phyloP scores from a whole-genome alignment of 2,888 invertebrate species.

The Tribolium freemani region DNA sequence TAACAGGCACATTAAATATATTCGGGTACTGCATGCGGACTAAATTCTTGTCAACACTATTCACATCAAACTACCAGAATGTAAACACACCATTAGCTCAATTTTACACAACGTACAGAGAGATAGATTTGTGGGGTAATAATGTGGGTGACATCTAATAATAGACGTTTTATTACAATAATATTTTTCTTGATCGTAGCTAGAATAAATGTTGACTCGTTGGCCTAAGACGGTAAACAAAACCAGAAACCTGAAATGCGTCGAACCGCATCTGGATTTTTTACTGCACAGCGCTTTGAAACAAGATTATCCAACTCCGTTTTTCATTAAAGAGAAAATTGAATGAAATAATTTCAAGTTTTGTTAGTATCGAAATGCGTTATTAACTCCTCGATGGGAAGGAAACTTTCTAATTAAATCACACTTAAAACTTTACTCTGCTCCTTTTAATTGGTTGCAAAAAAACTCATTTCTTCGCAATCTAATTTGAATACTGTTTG shows the following conservation, averaged over 20 bases:
- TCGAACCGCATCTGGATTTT: not conserved
- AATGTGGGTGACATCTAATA: not conserved
- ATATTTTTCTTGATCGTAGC: not conserved
- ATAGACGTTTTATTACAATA: not conserved
- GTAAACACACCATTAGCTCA: slow-evolving; percentile 22
- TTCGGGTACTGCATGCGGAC: slow-evolving; percentile 21
- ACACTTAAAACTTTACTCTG: slow-evolving; percentile 19
- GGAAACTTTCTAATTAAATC: slow-evolving; percentile 30
- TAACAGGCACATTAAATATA: slow-evolving; percentile 4
- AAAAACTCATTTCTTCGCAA: slow-evolving; percentile 5
- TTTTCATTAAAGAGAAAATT: slow-evolving; percentile 3
- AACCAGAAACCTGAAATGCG: not conserved
- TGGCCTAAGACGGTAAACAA: not conserved
- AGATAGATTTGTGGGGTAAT: not conserved
- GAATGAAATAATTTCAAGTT: slow-evolving; percentile 5
- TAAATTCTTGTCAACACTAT: slow-evolving; percentile 1
- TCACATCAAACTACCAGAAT: slow-evolving; percentile 31
- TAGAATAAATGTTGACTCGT: not conserved
- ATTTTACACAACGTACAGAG: slow-evolving; percentile 18
- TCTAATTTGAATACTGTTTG: slow-evolving; percentile 8
- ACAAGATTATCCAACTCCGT: not conserved
- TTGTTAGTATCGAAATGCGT: slow-evolving; percentile 1
- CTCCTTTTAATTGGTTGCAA: slow-evolving; percentile 33
- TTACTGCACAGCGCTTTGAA: not conserved
- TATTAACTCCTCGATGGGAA: not conserved